Base-by-base conservation (phyloP, 1,140 invertebrate species). In the Drosophila arizonae region DNA sequence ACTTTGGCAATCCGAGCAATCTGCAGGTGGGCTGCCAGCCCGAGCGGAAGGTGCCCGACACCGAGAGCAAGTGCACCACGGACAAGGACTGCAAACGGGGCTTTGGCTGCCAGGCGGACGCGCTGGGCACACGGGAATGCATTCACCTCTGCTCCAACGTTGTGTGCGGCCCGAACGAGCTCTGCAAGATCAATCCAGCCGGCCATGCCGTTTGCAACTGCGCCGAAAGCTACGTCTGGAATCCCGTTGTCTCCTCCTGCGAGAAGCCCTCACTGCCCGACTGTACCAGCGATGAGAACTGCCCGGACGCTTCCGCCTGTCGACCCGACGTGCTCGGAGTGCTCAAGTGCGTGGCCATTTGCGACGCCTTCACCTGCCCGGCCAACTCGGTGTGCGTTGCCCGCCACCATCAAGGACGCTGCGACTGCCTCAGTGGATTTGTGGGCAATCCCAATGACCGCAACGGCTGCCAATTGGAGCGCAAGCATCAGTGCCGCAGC, bases 371-470 rank as follows among this genome's bases (percentile, higher is more conserved):
- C 77, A 97, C 95, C 6, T 98, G 97, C 81, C 95, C 96, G 0
- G 93, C 94, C 54, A 97, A 98, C 90, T 95, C 97, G 0, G 94
- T 95, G 68, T 98, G 97, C 92, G 87, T 96, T 6, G 95, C 96
- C 0, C 93, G 92, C 39, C 93, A 94, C 62, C 96, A 97, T 78
- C 93, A 94, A 77, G 96, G 95, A 43, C 93, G 94, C 74, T 98
- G 97, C 82, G 94, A 96, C 81, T 98, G 97, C 90, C 91, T 95
- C 3, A 89, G 93, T n/a, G 96, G 96, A 3, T 97, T 94, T 89
- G 94, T 94, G 17, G 97, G 97, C 15, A 97, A 98, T 93, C 96
- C 97, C 4, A 97, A 97, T 79, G 96, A 97, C 86, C 94, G 97
- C 15, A 95, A 95, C 68, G 97, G 97, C 8, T 98, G 97, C 81